Evolutionary conservation across 2,888 invertebrate species (phyloP).

Genomic region (Odiellus spinosus): DNA sequence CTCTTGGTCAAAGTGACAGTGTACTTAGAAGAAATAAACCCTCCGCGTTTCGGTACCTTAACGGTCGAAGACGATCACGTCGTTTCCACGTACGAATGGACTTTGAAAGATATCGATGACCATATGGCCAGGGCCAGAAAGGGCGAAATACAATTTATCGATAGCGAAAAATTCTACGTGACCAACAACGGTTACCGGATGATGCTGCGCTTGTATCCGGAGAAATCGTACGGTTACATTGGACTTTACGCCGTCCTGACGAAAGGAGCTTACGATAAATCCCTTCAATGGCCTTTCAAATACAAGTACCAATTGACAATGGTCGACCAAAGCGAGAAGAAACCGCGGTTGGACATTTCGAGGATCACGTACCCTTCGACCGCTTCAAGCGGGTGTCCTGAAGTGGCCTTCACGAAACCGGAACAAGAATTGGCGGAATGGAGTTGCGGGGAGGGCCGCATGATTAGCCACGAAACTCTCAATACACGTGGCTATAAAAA

Average conservation of each 20-base stretch:
- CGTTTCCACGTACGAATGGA: constrained; percentile 10
- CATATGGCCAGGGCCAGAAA: constrained; percentile 5
- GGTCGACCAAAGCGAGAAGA: constrained; percentile 1
- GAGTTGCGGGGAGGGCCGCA: constrained; percentile 16
- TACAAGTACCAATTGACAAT: constrained; percentile 9
- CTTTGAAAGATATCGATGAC: constrained; percentile 6
- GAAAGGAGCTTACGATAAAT: constrained; percentile 9
- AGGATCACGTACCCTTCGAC: constrained; percentile 10
- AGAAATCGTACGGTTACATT: constrained; percentile 6
- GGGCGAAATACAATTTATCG: constrained; percentile 8
- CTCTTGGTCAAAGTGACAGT: constrained; percentile 10
- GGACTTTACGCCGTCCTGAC: constrained; percentile 13
- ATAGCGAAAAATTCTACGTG: constrained; percentile 15
- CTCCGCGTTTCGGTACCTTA: constrained; percentile 12
- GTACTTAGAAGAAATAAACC: constrained; percentile 10
- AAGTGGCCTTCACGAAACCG: constrained; percentile 11
- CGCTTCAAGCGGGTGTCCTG: constrained; percentile 10
- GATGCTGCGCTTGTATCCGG: constrained; percentile 15
- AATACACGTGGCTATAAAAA: constrained; percentile 1
- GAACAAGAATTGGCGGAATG: constrained; percentile 14
- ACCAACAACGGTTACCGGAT: constrained; percentile 14
- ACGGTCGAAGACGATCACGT: constrained; percentile 4
- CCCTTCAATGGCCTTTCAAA: constrained; percentile 11
- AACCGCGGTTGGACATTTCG: not conserved
- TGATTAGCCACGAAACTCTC: constrained; percentile 11